Evolutionary conservation across 1,140 invertebrate genomes (phyloP).

Genomic region (Drosophila nigromelanica): DNA sequence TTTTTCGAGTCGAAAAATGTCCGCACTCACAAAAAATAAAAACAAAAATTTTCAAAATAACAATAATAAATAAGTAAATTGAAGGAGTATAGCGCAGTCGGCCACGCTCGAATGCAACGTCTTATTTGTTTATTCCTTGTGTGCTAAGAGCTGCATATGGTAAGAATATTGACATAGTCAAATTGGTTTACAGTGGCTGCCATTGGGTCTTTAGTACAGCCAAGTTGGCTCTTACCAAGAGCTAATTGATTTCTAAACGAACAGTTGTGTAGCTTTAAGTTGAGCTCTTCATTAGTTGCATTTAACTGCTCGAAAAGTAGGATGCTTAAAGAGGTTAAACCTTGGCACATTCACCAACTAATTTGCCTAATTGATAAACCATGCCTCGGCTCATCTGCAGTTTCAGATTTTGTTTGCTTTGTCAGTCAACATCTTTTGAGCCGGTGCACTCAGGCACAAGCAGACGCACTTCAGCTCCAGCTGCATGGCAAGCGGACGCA

Average conservation of each 20-base stretch:
- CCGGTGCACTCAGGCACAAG: slow-evolving; percentile 56
- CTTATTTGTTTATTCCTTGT: slow-evolving; percentile 33
- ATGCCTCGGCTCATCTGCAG: slow-evolving; percentile 38
- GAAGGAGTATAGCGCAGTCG: too few relatives aligned
- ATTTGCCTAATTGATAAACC: slow-evolving; percentile 78
- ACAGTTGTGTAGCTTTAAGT: slow-evolving; percentile 22
- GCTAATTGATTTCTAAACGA: slow-evolving; percentile 63
- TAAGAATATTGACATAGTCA: slow-evolving; percentile 67
- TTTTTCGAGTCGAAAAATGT: too few relatives aligned
- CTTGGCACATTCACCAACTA: slow-evolving; percentile 52
- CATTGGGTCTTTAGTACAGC: slow-evolving; percentile 23
- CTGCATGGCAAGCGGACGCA: slow-evolving; percentile 13
- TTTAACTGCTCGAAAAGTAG: slow-evolving; percentile 48
- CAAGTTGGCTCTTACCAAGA: neutral
- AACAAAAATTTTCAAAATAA: too few relatives aligned
- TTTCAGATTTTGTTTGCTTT: slow-evolving; percentile 56
- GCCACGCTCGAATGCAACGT: too few relatives aligned
- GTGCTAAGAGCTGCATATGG: slow-evolving; percentile 15
- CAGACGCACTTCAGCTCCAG: slow-evolving; percentile 59
- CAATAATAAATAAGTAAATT: too few relatives aligned
- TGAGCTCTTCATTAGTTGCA: slow-evolving; percentile 39
- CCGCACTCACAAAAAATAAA: too few relatives aligned
- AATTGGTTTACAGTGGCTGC: slow-evolving; percentile 63
- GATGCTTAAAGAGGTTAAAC: slow-evolving; percentile 30
- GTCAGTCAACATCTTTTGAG: slow-evolving; percentile 73